A percentile compares a stretch with the other conserved stretches of the same genome.
Evolutionary conservation across 2,797 vertebrate genomes (phyloP).

Genomic region (Gadopsis bispinosus): DNA sequence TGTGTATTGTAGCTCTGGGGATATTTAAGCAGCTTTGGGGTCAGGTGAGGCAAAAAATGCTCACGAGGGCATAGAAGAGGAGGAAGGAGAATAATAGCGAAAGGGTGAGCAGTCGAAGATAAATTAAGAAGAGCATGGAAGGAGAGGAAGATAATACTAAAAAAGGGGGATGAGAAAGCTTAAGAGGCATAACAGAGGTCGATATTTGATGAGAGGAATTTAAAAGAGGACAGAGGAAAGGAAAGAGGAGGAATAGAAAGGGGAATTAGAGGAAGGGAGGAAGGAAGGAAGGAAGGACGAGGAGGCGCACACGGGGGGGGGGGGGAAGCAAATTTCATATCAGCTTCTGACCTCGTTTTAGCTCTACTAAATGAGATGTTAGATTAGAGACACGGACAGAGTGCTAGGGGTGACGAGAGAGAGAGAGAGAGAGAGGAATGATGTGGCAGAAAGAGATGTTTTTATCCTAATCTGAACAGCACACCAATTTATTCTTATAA

Average conservation of each 20-base stretch:
- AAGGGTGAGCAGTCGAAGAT: background rate
- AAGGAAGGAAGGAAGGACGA: constrained; percentile 6
- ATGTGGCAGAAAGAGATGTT: constrained; percentile 45
- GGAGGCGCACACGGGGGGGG: constrained; percentile 16
- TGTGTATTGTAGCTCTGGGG: background rate
- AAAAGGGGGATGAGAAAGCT: constrained; percentile 4
- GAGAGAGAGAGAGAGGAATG: background rate
- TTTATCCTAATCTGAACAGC: constrained; percentile 75
- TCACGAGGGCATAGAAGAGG: background rate
- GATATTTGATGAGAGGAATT: constrained; percentile 32
- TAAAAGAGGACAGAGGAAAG: constrained; percentile 13
- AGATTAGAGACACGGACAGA: constrained; percentile 49
- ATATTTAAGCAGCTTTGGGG: background rate
- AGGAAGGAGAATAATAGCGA: background rate
- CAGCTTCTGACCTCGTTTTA: constrained; percentile 55
- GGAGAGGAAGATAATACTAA: constrained; percentile 1
- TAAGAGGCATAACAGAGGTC: constrained; percentile 15
- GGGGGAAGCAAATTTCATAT: constrained; percentile 41
- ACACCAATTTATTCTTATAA: constrained; percentile 76
- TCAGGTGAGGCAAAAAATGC: background rate
- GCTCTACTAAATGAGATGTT: constrained; percentile 66
- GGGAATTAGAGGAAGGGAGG: constrained; percentile 19
- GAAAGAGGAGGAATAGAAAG: background rate
- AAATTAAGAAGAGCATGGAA: constrained; percentile 8
- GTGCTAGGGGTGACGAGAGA: constrained; percentile 12